Evolutionary conservation across 2,113 vertebrate species (phyloP).

Genomic region (Hylia prasina): DNA sequence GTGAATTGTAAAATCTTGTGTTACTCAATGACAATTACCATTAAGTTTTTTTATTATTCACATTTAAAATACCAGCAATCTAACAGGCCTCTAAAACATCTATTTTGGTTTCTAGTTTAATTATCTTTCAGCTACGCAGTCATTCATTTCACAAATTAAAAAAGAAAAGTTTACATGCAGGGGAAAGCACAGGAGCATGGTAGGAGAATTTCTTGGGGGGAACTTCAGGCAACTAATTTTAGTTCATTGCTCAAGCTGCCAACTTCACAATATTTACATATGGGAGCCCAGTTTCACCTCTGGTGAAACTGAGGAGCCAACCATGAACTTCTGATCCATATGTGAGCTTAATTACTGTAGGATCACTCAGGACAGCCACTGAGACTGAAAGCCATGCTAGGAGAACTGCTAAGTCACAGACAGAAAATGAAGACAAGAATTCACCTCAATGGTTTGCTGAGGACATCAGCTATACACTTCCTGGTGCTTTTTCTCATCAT

Average conservation of each 20-base stretch:
- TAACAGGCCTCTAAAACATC: neutral
- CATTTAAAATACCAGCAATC: neutral
- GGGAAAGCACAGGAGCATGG: neutral
- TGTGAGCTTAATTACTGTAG: neutral
- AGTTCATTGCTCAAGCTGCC: neutral
- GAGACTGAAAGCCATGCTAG: neutral
- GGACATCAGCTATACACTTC: neutral
- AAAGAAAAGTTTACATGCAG: neutral
- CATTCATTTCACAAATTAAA: conserved; percentile 15
- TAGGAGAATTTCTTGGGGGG: neutral
- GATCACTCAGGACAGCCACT: fast-evolving
- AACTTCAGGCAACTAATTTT: neutral
- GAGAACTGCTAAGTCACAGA: neutral
- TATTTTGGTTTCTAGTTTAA: conserved; percentile 6
- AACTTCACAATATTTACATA: neutral
- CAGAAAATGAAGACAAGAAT: neutral
- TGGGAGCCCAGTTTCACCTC: neutral
- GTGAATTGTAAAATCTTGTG: conserved; percentile 2
- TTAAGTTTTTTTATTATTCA: conserved; percentile 17
- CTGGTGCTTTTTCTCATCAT: neutral
- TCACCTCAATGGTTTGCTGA: neutral
- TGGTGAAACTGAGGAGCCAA: neutral
- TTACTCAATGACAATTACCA: conserved; percentile 16
- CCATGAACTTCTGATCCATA: neutral
- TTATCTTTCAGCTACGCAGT: conserved; percentile 9